Percentiles rank a stretch among this genome's conserved stretches.
These are phyloP conservation scores for Eulemur macaco DNA, from an alignment of 2,113 vertebrate species.

Conservation along the genomic window DNA sequence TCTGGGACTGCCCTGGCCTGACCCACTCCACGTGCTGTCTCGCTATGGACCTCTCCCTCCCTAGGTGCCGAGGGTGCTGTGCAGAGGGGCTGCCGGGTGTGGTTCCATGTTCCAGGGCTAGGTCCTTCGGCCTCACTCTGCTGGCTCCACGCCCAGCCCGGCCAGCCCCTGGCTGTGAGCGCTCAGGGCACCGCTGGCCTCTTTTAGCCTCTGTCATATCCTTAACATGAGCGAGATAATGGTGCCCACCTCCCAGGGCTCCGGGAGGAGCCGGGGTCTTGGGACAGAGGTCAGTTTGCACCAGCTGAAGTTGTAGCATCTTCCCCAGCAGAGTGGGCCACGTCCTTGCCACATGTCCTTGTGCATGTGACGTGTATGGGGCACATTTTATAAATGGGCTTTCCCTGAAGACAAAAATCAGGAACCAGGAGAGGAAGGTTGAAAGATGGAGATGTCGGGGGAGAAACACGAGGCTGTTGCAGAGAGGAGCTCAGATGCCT, in stretches of 20 bases:
- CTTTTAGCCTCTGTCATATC: neutral
- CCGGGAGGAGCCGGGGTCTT: neutral
- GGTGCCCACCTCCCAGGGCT: neutral
- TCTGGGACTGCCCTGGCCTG: neutral
- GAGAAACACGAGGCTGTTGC: neutral
- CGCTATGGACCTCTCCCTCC: neutral
- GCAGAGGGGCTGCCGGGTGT: neutral
- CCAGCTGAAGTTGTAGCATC: neutral
- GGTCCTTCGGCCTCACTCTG: fast-evolving
- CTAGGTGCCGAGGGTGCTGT: neutral
- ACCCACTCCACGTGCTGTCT: neutral
- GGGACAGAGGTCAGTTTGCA: too few species aligned
- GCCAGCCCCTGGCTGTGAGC: neutral
- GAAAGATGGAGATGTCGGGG: neutral
- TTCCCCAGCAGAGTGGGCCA: neutral
- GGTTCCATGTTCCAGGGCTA: neutral
- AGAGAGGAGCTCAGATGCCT: neutral
- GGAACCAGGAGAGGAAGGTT: too few species aligned
- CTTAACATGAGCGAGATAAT: too few species aligned
- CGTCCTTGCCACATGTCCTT: too few species aligned
- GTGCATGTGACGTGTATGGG: neutral
- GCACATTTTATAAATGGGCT: neutral
- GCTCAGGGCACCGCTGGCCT: neutral
- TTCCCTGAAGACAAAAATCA: neutral
- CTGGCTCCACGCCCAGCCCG: neutral